These are phyloP conservation scores for Isoperla grammatica DNA, from an alignment of 2,888 invertebrate species.

Conservation along the genomic window DNA sequence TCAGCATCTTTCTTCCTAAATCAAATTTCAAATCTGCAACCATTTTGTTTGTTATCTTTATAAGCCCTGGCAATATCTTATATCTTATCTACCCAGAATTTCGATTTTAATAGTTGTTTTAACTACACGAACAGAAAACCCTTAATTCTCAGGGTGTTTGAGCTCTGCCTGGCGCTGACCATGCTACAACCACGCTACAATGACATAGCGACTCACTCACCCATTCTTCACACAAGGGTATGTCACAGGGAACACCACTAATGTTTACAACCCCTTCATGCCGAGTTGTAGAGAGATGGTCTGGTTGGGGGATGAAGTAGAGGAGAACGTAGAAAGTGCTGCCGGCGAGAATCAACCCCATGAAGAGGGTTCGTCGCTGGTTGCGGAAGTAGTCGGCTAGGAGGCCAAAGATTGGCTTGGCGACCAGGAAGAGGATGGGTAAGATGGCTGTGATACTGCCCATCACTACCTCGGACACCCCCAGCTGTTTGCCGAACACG, in stretches of 20 bases:
- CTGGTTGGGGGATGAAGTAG: slow-evolving; percentile 55
- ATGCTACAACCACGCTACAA: too few relatives aligned
- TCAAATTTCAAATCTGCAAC: too few relatives aligned
- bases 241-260: neutral
- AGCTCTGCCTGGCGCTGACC: too few relatives aligned
- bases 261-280: neutral
- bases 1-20: too few relatives aligned
- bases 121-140: too few relatives aligned
- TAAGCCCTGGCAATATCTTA: too few relatives aligned
- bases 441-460: slow-evolving; percentile 68
- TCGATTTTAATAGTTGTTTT: too few relatives aligned
- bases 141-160: too few relatives aligned
- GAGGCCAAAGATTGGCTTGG: slow-evolving; percentile 71
- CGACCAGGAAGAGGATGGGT: slow-evolving; percentile 66
- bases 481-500: slow-evolving; percentile 72
- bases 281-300: too few relatives aligned
- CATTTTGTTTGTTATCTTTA: too few relatives aligned
- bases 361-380: slow-evolving; percentile 65
- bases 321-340: slow-evolving; percentile 62
- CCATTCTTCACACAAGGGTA: neutral
- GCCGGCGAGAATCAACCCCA: slow-evolving; percentile 58
- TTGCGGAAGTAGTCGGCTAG: slow-evolving; percentile 53
- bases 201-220: too few relatives aligned
- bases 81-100: too few relatives aligned
- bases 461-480: slow-evolving; percentile 69